These are phyloP conservation scores for Phorcus lineatus DNA, from an alignment of 2,888 invertebrate genomes.

Conservation along the genomic window DNA sequence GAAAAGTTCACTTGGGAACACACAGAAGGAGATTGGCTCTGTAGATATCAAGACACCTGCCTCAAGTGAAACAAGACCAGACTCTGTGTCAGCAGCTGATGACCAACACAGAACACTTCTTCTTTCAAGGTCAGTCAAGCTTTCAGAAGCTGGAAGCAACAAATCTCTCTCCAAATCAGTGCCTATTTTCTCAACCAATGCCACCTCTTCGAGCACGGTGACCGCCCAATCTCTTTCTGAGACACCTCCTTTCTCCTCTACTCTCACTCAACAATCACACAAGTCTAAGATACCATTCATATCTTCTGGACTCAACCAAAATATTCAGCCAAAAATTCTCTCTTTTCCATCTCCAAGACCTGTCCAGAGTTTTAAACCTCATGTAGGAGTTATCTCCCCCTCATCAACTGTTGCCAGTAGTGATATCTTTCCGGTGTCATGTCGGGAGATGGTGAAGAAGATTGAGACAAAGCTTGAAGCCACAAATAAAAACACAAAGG, in stretches of 20 bases:
- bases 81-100: too few relatives aligned
- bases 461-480: neutral
- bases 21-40: neutral
- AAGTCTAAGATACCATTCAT: neutral
- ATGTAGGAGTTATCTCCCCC: neutral
- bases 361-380: neutral
- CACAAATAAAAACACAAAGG: neutral
- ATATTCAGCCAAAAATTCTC: neutral
- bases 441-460: neutral
- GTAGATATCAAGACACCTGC: too few relatives aligned
- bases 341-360: neutral
- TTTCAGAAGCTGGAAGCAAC: too few relatives aligned
- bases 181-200: too few relatives aligned
- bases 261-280: too few relatives aligned
- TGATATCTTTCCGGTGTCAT: conserved; percentile 16
- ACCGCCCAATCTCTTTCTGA: too few relatives aligned
- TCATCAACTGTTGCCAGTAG: conserved; percentile 9
- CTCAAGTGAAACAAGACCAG: too few relatives aligned
- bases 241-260: too few relatives aligned
- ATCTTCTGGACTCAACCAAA: neutral
- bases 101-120: too few relatives aligned
- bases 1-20: neutral
- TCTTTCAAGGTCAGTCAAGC: too few relatives aligned
- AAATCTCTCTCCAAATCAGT: too few relatives aligned
- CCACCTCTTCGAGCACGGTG: too few relatives aligned